Evolutionary conservation across 2,113 vertebrate species (phyloP).

Genomic region (Paralichthys olivaceus): DNA sequence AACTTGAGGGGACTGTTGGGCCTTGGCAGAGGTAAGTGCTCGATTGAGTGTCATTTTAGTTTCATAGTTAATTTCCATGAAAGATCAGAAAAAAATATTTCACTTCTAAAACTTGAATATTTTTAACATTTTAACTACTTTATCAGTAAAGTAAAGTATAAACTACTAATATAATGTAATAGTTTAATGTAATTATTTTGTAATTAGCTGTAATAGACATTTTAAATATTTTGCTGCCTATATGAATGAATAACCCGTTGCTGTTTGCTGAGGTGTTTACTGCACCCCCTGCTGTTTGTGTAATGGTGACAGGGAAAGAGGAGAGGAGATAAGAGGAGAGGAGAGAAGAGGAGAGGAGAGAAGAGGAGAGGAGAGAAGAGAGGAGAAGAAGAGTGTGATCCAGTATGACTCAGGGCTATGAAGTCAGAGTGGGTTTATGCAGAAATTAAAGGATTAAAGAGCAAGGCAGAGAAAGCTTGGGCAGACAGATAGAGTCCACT

Average conservation of each 20-base stretch:
- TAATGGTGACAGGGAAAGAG: constrained; percentile 20
- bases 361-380: constrained; percentile 4
- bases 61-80: neutral
- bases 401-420: constrained; percentile 73
- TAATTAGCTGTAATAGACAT: neutral
- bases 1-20: too few relatives aligned
- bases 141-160: too few relatives aligned
- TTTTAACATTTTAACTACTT: too few relatives aligned
- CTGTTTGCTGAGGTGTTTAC: neutral
- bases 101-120: neutral
- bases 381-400: constrained; percentile 45
- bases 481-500: constrained; percentile 54
- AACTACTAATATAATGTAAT: too few relatives aligned
- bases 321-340: constrained; percentile 5
- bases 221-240: neutral
- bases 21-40: too few relatives aligned
- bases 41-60: too few relatives aligned
- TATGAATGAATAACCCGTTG: neutral
- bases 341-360: constrained; percentile 9
- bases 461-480: constrained; percentile 58
- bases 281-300: constrained; percentile 54
- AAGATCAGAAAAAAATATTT: neutral
- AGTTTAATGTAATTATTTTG: neutral
- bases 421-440: constrained; percentile 68
- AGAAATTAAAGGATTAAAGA: constrained; percentile 75